Conservation (phyloP, 2,797 vertebrate genomes). For the Sebastolobus alascanus region DNA sequence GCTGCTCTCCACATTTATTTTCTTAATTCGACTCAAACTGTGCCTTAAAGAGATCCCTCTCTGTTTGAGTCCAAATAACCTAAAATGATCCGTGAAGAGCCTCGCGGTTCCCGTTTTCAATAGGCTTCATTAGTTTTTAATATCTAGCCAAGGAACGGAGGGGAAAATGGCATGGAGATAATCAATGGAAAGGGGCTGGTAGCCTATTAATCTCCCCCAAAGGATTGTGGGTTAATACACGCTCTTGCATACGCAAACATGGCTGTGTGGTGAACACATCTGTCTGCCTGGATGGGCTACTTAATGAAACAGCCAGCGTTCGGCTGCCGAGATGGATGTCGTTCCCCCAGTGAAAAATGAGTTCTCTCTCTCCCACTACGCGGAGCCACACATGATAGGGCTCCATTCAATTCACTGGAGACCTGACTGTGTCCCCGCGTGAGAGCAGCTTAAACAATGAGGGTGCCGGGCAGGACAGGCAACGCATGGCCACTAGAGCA, state of each 20-base stretch:
- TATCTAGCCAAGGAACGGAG: conserved; percentile 82
- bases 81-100: conserved; percentile 88
- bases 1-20: conserved; percentile 85
- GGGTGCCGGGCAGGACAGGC: conserved; percentile 79
- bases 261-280: conserved; percentile 81
- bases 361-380: conserved; percentile 71
- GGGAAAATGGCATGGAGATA: conserved; percentile 85
- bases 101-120: conserved; percentile 79
- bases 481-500: conserved; percentile 83
- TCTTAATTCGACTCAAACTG: conserved; percentile 88
- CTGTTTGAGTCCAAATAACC: conserved; percentile 87
- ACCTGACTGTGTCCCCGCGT: conserved; percentile 72
- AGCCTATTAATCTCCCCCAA: conserved; percentile 88
- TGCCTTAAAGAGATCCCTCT: conserved; percentile 87
- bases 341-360: conserved; percentile 83
- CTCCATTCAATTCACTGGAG: conserved; percentile 78
- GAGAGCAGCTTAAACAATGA: conserved; percentile 79
- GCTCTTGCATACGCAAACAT: conserved; percentile 86
- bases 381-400: conserved; percentile 76
- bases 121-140: conserved; percentile 90
- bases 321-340: conserved; percentile 83
- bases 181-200: conserved; percentile 87
- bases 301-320: conserved; percentile 87
- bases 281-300: conserved; percentile 88
- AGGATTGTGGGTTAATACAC: conserved; percentile 86